Base-by-base conservation (phyloP, 2,888 invertebrate species). In the Rhimphoctona megacephalus region DNA sequence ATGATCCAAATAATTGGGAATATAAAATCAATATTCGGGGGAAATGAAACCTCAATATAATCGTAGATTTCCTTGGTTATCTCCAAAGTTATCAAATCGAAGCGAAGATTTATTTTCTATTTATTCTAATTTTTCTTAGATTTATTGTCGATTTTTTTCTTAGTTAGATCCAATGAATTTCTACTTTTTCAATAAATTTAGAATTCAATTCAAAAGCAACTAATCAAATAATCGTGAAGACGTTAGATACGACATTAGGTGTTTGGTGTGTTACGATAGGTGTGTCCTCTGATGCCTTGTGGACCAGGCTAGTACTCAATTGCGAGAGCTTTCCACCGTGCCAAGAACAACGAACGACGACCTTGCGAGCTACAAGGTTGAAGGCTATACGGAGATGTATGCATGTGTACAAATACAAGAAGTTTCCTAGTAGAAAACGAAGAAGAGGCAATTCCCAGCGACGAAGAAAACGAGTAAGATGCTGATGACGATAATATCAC, bases 401-500 rank as follows among this genome's bases (percentile, higher is more conserved):
- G 17, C 14, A 14, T 11, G 30, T 25, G 4, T 30, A 7, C 6
- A 64, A 30, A 33, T 33, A 33, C 64, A 64, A 6, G 64, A 14
- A 22, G 7, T 2, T 22, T n/a, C 49, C 17, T 22, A 36, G 69
- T 49, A 54, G 73, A 82, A 81, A 85, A 74, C 6, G 85, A 74
- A 83, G 76, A 74, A 88, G 89, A 88, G 90, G 90, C 90, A 90
- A 91, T 89, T 88, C 79, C 66, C 54, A 64, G 33, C 73, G 46
- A 69, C 69, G 61, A 52, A 39, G 52, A 57, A 64, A 52, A 54
- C 64, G 78, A 74, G 33, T 36, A 66, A 30, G 43, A 64, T 25
- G 22, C 19, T 25, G 25, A 43, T 39, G 66, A 76, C 46, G 30
- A 61, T 46, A 54, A 69, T 36, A 39, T n/a, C 30, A 64, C 61